Percentiles rank a stretch among this genome's conserved stretches.
Conservation (phyloP, 2,797 vertebrate species). For the Myripristis murdjan region DNA sequence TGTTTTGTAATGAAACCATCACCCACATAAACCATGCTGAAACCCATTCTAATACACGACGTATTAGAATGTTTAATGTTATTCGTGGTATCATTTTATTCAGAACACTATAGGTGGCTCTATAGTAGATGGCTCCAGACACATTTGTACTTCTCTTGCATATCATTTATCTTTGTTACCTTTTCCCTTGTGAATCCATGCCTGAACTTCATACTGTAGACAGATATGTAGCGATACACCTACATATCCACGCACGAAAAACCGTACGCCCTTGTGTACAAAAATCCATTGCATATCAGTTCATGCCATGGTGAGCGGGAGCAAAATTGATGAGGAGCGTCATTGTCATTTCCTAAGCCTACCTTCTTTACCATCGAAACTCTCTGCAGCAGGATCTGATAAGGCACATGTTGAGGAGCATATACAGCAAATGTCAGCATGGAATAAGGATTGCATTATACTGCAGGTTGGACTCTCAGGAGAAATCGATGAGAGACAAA, state of each 20-base stretch:
- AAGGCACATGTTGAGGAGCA: slow-evolving; percentile 60
- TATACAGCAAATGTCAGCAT: slow-evolving; percentile 49
- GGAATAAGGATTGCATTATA: slow-evolving; percentile 15
- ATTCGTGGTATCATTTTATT: slow-evolving; percentile 16
- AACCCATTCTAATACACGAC: slow-evolving; percentile 61
- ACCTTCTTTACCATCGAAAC: slow-evolving; percentile 63
- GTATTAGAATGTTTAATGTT: slow-evolving; percentile 69
- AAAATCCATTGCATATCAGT: slow-evolving; percentile 42
- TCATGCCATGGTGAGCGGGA: slow-evolving; percentile 60
- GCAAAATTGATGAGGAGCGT: slow-evolving; percentile 6
- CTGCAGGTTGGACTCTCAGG: slow-evolving; percentile 4
- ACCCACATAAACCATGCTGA: slow-evolving; percentile 46
- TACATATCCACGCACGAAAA: slow-evolving; percentile 56
- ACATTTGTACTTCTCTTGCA: slow-evolving; percentile 23
- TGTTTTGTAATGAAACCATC: slow-evolving; percentile 35
- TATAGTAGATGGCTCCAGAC: neutral
- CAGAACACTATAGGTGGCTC: neutral
- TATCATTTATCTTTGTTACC: slow-evolving; percentile 13
- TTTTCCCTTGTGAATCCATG: slow-evolving; percentile 30
- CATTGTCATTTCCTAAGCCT: slow-evolving; percentile 47
- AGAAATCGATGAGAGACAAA: neutral
- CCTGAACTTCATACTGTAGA: slow-evolving; percentile 41
- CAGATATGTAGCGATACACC: slow-evolving; percentile 58
- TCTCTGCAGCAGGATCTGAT: slow-evolving; percentile 67
- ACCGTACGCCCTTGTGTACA: slow-evolving; percentile 23